A percentile compares a stretch with the other conserved stretches of the same genome.
Evolutionary conservation across 1,140 invertebrate species (phyloP).

Genomic region (Diorhabda elongata): DNA sequence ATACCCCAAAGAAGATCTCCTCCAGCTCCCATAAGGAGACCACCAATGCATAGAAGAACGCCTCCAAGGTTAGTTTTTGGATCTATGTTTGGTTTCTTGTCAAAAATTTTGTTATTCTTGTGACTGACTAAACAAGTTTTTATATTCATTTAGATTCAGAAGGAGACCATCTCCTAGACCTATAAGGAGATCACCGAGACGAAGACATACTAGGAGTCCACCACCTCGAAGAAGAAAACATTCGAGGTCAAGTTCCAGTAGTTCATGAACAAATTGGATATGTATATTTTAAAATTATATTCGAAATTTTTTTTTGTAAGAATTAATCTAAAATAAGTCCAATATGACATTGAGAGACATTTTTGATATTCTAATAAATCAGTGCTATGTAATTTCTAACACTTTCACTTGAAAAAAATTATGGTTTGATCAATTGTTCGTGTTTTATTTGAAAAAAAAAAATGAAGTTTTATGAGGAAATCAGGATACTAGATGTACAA

Average conservation of each 20-base stretch:
- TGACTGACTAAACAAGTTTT: background rate
- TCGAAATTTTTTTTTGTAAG: no score
- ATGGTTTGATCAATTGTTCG: no score
- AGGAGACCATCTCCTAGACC: slow-evolving; percentile 59
- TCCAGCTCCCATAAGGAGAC: slow-evolving; percentile 49
- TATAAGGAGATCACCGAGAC: slow-evolving; percentile 53
- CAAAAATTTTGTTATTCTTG: background rate
- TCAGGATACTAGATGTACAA: no score
- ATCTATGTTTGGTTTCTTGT: background rate
- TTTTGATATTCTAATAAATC: no score
- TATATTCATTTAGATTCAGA: slow-evolving; percentile 47
- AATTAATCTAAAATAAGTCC: no score
- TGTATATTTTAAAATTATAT: no score
- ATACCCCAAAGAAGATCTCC: slow-evolving; percentile 61
- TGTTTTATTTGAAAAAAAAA: no score
- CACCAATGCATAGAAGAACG: slow-evolving; percentile 45
- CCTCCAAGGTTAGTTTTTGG: slow-evolving; percentile 35
- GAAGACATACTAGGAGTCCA: slow-evolving; percentile 59
- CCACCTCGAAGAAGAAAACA: slow-evolving; percentile 67
- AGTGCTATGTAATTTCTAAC: no score
- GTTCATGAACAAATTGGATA: slow-evolving; percentile 53
- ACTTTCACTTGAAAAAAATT: no score
- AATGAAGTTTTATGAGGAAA: no score
- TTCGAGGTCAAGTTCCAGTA: slow-evolving; percentile 75
- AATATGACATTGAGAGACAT: no score